These are phyloP conservation scores for Puntigrus tetrazona DNA, from an alignment of 2,113 vertebrate genomes.

Conservation along the genomic window DNA sequence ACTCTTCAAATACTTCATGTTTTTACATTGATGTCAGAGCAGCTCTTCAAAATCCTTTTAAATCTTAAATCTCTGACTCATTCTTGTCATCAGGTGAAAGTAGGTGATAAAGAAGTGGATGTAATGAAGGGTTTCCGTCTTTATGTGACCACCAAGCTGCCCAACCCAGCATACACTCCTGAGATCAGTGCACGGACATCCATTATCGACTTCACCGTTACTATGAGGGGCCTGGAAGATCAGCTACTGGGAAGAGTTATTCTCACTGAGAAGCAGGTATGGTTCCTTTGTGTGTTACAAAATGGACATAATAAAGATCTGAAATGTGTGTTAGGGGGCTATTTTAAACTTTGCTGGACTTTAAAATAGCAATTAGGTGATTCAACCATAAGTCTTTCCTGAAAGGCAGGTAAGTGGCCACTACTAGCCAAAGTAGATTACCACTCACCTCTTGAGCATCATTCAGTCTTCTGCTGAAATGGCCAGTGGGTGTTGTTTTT, in stretches of 20 bases:
- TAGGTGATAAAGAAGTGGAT: slow-evolving; percentile 94
- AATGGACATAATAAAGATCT: neutral
- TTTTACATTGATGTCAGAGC: neutral
- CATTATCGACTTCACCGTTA: slow-evolving; percentile 96
- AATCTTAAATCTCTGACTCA: slow-evolving; percentile 29
- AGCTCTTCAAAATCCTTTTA: too few species aligned
- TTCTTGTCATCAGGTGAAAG: slow-evolving; percentile 82
- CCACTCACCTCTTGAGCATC: neutral
- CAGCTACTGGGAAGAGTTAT: slow-evolving; percentile 95
- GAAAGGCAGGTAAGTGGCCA: neutral
- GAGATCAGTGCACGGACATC: slow-evolving; percentile 92
- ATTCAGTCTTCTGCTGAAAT: neutral
- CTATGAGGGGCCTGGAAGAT: slow-evolving; percentile 93
- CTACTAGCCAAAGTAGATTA: neutral
- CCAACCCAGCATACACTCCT: slow-evolving; percentile 91
- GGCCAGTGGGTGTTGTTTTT: neutral
- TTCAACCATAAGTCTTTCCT: neutral
- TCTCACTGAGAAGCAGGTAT: slow-evolving; percentile 92
- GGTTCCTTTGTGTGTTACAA: neutral
- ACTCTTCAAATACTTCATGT: neutral
- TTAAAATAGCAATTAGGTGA: neutral
- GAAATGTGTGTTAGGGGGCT: neutral
- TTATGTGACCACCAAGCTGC: slow-evolving; percentile 93
- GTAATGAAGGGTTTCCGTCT: slow-evolving; percentile 92
- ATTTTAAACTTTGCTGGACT: neutral